Evolutionary conservation across 64 coral and sea anemone species (phyloP).

Genomic region (Dendrophyllia cribrosa): DNA sequence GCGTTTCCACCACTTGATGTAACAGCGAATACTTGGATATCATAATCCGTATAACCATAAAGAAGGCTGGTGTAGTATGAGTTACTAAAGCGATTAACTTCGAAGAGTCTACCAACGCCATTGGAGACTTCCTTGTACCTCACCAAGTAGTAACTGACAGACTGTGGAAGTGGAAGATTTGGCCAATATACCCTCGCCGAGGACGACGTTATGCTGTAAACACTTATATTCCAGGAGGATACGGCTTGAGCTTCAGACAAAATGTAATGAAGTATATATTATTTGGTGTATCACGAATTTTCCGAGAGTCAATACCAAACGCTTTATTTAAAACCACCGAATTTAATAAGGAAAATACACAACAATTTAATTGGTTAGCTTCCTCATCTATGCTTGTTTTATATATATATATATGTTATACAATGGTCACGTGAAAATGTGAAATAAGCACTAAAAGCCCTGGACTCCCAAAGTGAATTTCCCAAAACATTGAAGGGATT

Average conservation of each 20-base stretch:
- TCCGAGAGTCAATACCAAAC: neutral
- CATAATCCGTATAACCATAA: neutral
- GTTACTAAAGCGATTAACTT: neutral
- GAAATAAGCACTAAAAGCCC: too few species aligned
- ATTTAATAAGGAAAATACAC: too few species aligned
- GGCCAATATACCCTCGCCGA: neutral
- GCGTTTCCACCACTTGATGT: neutral
- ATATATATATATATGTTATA: too few species aligned
- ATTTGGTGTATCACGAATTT: too few species aligned
- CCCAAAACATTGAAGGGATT: too few species aligned
- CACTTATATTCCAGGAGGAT: neutral
- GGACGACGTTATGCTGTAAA: neutral
- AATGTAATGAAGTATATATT: too few species aligned
- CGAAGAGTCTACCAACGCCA: neutral
- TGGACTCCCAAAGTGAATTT: too few species aligned
- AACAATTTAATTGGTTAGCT: too few species aligned
- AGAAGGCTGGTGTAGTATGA: neutral
- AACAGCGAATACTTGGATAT: constrained; percentile 1
- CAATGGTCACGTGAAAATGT: too few species aligned
- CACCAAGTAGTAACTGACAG: neutral
- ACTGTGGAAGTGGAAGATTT: neutral
- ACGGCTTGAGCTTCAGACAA: neutral
- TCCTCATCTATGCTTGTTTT: too few species aligned
- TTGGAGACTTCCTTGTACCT: neutral
- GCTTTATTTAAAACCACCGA: neutral